phyloP scores from a whole-genome alignment of 2,888 invertebrate genomes.

The Abrostola tripartita region DNA sequence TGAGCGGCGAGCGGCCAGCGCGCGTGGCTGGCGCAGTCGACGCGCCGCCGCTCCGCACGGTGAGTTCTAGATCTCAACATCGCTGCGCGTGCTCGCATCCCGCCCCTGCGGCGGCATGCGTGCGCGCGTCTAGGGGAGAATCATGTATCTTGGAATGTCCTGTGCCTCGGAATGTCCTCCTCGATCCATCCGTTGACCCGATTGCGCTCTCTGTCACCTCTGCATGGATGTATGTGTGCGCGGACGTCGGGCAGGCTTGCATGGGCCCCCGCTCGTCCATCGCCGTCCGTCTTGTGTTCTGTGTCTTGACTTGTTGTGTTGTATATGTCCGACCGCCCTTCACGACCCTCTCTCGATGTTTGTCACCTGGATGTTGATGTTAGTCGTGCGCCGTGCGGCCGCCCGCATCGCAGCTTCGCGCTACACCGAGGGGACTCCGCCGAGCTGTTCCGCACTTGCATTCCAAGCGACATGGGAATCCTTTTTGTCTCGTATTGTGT shows the following conservation, averaged over 20 bases:
- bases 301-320: constrained; percentile 87
- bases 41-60: constrained; percentile 72
- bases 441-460: constrained; percentile 83
- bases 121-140: constrained; percentile 87
- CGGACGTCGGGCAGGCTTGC: constrained; percentile 77
- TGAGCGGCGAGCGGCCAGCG: constrained; percentile 53
- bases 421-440: constrained; percentile 73
- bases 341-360: constrained; percentile 75
- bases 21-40: constrained; percentile 59
- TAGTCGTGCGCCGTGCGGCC: constrained; percentile 69
- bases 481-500: constrained; percentile 76
- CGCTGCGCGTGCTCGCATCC: constrained; percentile 84
- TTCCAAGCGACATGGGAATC: constrained; percentile 89
- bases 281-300: constrained; percentile 85
- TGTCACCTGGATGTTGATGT: constrained; percentile 78
- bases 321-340: constrained; percentile 78
- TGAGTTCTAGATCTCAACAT: constrained; percentile 89
- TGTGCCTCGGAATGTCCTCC: constrained; percentile 89
- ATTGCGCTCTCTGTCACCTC: constrained; percentile 82
- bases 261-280: constrained; percentile 76
- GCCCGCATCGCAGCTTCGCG: constrained; percentile 65
- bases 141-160: constrained; percentile 90
- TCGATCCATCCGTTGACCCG: constrained; percentile 83
- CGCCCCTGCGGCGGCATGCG: constrained; percentile 67
- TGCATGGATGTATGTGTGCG: constrained; percentile 83